Evolutionary conservation across 2,888 invertebrate species (phyloP).

Genomic region (Ernsta delagoae): DNA sequence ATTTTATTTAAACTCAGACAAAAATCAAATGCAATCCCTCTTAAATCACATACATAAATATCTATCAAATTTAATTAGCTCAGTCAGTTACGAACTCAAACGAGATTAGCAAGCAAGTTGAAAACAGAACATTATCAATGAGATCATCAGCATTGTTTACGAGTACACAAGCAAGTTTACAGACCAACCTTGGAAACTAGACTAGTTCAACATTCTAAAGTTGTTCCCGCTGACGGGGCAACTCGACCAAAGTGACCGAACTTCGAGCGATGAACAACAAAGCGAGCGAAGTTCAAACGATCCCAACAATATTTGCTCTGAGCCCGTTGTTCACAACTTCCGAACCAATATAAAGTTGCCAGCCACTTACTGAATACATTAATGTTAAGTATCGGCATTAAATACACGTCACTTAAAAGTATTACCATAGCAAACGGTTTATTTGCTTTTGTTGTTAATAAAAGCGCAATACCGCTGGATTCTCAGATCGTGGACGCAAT

Average conservation of each 20-base stretch:
- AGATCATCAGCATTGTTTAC: constrained; percentile 62
- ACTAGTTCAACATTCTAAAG: constrained; percentile 68
- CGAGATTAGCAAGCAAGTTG: background rate
- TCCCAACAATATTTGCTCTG: constrained; percentile 64
- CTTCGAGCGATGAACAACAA: constrained; percentile 61
- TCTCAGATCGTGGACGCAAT: too few species aligned
- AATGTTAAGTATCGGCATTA: constrained; percentile 15
- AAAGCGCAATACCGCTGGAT: too few species aligned
- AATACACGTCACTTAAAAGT: constrained; percentile 6
- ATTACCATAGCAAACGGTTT: background rate
- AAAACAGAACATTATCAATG: constrained; percentile 46
- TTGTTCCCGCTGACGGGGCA: constrained; percentile 49
- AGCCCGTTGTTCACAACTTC: constrained; percentile 56
- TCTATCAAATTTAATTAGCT: too few species aligned
- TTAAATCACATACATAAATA: too few species aligned
- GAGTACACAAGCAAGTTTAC: constrained; percentile 39
- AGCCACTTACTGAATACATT: constrained; percentile 43
- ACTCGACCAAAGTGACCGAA: constrained; percentile 64
- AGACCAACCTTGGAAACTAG: constrained; percentile 67
- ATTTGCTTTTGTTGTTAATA: background rate
- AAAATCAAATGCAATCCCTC: too few species aligned
- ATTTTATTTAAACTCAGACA: too few species aligned
- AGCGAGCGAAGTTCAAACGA: constrained; percentile 63
- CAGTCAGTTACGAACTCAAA: background rate
- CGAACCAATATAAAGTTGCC: constrained; percentile 62